Percentiles rank a stretch among this genome's conserved stretches.
phyloP scores from a whole-genome alignment of 37 sponge, comb jelly and placozoan species.

The Mnemiopsis leidyi region DNA sequence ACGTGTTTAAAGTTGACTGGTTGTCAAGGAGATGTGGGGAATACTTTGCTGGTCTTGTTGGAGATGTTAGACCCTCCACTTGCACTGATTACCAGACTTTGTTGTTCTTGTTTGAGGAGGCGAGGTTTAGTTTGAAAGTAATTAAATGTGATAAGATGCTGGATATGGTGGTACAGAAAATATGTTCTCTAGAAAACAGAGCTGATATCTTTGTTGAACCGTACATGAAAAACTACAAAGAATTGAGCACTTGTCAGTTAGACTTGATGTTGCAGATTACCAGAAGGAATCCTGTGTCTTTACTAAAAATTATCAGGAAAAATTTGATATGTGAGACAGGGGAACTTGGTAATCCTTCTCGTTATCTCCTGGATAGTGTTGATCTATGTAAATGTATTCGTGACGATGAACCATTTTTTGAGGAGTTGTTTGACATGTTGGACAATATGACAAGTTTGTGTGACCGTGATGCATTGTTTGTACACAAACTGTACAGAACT shows the following conservation, averaged over 20 bases:
- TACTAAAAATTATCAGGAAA: not conserved
- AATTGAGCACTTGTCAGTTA: not conserved
- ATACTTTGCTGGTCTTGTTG: not conserved
- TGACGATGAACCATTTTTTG: not conserved
- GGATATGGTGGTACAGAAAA: not conserved
- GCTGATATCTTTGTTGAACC: not conserved
- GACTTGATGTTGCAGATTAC: not conserved
- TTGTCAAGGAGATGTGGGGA: not conserved
- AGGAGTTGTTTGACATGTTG: not conserved
- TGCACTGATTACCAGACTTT: conserved; percentile 6
- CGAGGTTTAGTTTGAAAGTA: not conserved
- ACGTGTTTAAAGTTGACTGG: not conserved
- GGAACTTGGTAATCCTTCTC: not conserved
- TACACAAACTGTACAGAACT: no score
- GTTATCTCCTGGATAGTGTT: not conserved
- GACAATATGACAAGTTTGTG: not conserved
- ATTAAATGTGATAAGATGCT: not conserved
- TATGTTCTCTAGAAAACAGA: not conserved
- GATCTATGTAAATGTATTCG: not conserved
- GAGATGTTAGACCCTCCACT: not conserved
- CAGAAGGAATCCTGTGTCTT: not conserved
- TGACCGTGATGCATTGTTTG: no score
- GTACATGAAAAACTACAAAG: not conserved
- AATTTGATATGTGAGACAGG: not conserved
- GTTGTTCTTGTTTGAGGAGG: not conserved